phyloP scores from a whole-genome alignment of 2,888 invertebrate genomes.

The Tuberolachnus salignus region DNA sequence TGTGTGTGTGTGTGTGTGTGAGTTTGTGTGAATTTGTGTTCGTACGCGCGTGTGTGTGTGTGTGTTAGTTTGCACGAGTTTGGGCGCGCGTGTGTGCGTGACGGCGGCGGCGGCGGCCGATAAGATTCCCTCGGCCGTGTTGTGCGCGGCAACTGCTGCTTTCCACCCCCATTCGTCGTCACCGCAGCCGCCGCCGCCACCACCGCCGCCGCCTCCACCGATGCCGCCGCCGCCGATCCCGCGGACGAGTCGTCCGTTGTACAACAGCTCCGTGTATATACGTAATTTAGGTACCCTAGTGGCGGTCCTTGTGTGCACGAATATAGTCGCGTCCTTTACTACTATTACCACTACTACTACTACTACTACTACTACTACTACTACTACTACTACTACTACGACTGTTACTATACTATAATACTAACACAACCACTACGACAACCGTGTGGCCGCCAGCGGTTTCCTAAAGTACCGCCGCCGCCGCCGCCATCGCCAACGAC shows the following conservation, averaged over 20 bases:
- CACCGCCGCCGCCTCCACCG: conserved; percentile 8
- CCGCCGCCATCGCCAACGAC: too few relatives aligned
- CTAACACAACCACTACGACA: too few relatives aligned
- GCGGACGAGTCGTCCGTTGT: neutral
- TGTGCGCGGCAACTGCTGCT: neutral
- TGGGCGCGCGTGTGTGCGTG: neutral
- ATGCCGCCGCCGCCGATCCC: neutral
- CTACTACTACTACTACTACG: too few relatives aligned
- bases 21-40: neutral
- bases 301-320: neutral
- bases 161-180: conserved; percentile 1
- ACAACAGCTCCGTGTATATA: neutral
- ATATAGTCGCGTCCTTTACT: conserved; percentile 9
- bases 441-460: too few relatives aligned
- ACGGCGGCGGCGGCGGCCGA: conserved; percentile 22
- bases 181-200: neutral
- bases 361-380: neutral
- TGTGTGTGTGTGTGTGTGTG: neutral
- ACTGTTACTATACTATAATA: too few relatives aligned
- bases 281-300: neutral
- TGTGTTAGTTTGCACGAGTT: neutral
- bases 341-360: neutral
- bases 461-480: too few relatives aligned
- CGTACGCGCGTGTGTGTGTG: neutral
- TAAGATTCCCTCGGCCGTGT: conserved; percentile 49